Evolutionary conservation across 2,888 invertebrate genomes (phyloP).

Genomic region (Prosopocoilus inquinatus): DNA sequence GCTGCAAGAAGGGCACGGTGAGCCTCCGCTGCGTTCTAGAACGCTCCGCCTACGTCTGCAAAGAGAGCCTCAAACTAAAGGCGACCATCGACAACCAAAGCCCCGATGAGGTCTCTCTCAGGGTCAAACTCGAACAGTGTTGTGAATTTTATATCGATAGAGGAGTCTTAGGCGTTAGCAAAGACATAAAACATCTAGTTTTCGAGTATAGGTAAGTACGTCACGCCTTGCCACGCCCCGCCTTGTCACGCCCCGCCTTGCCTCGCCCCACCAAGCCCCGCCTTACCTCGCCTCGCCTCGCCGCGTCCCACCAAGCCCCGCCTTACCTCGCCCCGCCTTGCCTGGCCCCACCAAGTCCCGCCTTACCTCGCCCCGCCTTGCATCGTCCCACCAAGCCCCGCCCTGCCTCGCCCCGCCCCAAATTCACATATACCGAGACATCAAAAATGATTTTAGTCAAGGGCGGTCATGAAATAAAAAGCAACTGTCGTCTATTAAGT

Average conservation of each 20-base stretch:
- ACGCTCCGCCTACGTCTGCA: conserved; percentile 72
- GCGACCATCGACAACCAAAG: conserved; percentile 69
- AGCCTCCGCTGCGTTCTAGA: conserved; percentile 66
- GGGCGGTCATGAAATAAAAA: too few species aligned
- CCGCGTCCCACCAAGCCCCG: not conserved
- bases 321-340: too few species aligned
- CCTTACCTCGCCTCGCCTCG: too few species aligned
- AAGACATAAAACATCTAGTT: conserved; percentile 66
- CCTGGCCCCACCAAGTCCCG: too few species aligned
- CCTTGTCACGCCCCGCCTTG: too few species aligned
- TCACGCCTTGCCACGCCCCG: not conserved
- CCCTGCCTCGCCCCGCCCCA: too few species aligned
- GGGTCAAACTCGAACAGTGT: conserved; percentile 56
- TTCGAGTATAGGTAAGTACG: conserved; percentile 60
- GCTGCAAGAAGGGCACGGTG: conserved; percentile 69
- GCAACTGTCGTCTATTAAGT: too few species aligned
- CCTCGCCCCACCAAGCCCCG: not conserved
- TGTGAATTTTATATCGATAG: conserved; percentile 76
- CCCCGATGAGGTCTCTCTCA: conserved; percentile 44
- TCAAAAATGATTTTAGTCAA: too few species aligned
- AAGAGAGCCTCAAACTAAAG: conserved; percentile 66
- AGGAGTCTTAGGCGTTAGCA: conserved; percentile 69
- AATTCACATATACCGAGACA: too few species aligned
- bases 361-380: too few species aligned
- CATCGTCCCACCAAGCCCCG: too few species aligned